phyloP scores from a whole-genome alignment of 2,113 vertebrate species.

The Macheiramphus alcinus region DNA sequence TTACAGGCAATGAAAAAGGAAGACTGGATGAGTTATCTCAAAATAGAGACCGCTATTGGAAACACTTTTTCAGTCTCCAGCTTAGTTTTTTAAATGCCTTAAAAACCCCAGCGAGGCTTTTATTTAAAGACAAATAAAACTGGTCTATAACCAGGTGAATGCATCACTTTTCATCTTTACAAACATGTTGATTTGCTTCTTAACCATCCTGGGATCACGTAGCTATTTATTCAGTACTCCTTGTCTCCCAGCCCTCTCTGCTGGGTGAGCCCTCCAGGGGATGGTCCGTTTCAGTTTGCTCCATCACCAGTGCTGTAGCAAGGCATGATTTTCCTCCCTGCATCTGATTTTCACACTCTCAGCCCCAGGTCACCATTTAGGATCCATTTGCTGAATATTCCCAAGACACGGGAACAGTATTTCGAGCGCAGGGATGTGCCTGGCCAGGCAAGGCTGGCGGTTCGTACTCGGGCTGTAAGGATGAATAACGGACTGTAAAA shows the following conservation, averaged over 20 bases:
- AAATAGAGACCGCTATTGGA: background rate
- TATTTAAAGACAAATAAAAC: background rate
- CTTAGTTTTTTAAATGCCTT: background rate
- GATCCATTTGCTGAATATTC: background rate
- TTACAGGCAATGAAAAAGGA: background rate
- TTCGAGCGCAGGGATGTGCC: background rate
- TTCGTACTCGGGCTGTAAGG: background rate
- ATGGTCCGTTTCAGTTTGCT: accelerated
- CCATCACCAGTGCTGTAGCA: background rate
- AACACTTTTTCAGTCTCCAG: background rate
- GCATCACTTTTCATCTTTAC: background rate
- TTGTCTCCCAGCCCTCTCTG: accelerated
- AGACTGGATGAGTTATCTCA: background rate
- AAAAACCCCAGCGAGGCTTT: background rate
- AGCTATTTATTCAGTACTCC: accelerated
- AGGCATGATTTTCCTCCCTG: background rate
- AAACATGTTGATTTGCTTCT: accelerated
- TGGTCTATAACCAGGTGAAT: background rate
- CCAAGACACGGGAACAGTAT: accelerated
- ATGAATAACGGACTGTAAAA: background rate
- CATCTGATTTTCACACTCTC: background rate
- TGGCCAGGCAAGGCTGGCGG: background rate
- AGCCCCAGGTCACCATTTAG: background rate
- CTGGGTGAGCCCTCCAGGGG: accelerated
- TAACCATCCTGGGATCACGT: background rate